Evolutionary conservation across 2,888 invertebrate genomes (phyloP).

Genomic region (Scaptomyza flava): DNA sequence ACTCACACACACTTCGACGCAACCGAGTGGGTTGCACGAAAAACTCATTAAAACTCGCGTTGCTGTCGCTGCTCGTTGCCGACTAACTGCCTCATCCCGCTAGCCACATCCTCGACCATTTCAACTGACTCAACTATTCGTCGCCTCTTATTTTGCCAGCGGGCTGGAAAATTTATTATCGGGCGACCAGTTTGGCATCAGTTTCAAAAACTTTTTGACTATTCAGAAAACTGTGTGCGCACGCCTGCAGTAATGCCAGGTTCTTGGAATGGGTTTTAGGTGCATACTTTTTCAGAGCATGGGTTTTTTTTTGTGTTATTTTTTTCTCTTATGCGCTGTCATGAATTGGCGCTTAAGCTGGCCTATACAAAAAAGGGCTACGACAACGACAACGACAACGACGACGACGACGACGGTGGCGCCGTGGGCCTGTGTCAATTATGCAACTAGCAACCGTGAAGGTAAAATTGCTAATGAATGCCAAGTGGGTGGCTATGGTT

Average conservation of each 20-base stretch:
- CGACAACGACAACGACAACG: conserved; percentile 9
- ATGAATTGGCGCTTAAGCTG: conserved; percentile 59
- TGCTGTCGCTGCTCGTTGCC: conserved; percentile 51
- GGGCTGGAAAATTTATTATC: conserved; percentile 77
- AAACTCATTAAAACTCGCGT: conserved; percentile 78
- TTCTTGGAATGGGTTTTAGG: conserved; percentile 25
- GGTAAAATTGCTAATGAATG: conserved; percentile 78
- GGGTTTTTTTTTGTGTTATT: conserved; percentile 21
- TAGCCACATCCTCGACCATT: background rate
- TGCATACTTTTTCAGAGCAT: conserved; percentile 15
- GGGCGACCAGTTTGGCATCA: conserved; percentile 73
- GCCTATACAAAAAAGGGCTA: conserved; percentile 41
- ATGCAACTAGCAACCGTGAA: conserved; percentile 71
- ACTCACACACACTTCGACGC: background rate
- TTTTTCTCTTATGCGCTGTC: conserved; percentile 84
- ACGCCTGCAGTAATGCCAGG: conserved; percentile 30
- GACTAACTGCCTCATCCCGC: conserved; percentile 1
- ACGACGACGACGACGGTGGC: conserved; percentile 34
- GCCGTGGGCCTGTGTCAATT: conserved; percentile 66
- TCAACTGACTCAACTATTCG: conserved; percentile 7
- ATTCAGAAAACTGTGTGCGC: conserved; percentile 52
- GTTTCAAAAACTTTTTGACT: conserved; percentile 76
- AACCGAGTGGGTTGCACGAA: conserved; percentile 63
- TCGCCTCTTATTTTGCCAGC: conserved; percentile 22
- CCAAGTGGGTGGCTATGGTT: conserved; percentile 59